Base-by-base conservation (phyloP, 2,888 invertebrate species). In the Ectropis crepuscularia region DNA sequence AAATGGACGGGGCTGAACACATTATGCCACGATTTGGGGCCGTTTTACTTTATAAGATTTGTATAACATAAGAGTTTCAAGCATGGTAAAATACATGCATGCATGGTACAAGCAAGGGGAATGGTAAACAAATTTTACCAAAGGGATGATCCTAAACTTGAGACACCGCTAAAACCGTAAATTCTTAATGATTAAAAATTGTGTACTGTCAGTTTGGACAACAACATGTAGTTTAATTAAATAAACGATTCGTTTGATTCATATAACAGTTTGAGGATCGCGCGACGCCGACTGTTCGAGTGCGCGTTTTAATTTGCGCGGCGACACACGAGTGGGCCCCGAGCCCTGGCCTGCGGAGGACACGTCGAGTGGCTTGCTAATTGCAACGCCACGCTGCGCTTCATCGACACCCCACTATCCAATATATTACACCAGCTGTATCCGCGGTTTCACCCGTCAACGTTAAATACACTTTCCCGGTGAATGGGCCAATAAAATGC, bases 271-370 rank as follows among this genome's bases (percentile, higher is more conserved):
- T 86, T 79, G 86, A 86, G 86, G 78, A 81, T 50, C 47, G 54
- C 75, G 83, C 81, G 85, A 89, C 87, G 81, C 77, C 81, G 85
- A 89, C 87, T 81, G 78, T 86, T 90, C 83, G 83, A 92, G 92
- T 85, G 89, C 79, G 84, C 85, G 88, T 92, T 92, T 92, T 91
- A 92, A 92, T 92, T 92, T 92, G 90, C 89, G 88, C 87, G 88
- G 88, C 90, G 92, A 89, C 90, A 91, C 85, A 89, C 83, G 82
- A 92, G 90, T 89, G 89, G 87, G 80, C 78, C 83, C 83, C 78
- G 83, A 79, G 85, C 81, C 76, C 83, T 81, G 85, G 87, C 81
- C 82, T 85, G 87, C 80, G 82, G 51, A 78, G 82, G 83, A 79
- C 81, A 83, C 80, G 86, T 91, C 88, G 85, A 92, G 91, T 87